phyloP scores from a whole-genome alignment of 30 jellyfish, hydroid and myxozoan genomes.

The Turritopsis dohrnii region DNA sequence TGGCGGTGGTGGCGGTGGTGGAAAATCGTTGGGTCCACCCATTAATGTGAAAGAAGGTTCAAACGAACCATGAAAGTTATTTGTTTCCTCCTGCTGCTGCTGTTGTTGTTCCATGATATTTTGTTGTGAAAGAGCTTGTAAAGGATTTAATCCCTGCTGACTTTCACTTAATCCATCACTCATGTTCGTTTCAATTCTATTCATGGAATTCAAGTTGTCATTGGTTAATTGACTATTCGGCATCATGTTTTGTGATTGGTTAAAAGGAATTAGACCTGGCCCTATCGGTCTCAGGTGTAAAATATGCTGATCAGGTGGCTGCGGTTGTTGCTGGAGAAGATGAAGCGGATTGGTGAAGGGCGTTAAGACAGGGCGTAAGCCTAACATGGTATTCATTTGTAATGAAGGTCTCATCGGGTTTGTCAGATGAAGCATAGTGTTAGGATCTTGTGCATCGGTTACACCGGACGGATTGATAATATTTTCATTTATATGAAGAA shows the following conservation, averaged over 20 bases:
- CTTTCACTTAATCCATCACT: not conserved
- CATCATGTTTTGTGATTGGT: not conserved
- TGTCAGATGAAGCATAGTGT: constrained; percentile 2
- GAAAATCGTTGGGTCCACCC: not conserved
- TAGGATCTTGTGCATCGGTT: not conserved
- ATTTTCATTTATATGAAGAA: not conserved
- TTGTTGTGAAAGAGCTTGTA: not conserved
- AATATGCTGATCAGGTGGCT: not conserved
- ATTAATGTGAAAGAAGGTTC: not conserved
- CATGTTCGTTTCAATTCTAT: not conserved
- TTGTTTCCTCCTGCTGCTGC: not conserved
- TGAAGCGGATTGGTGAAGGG: not conserved
- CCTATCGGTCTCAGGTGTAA: not conserved
- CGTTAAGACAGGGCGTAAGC: not conserved
- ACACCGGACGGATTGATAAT: not conserved
- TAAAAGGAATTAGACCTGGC: not conserved
- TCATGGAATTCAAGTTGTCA: not conserved
- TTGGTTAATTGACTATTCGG: not conserved
- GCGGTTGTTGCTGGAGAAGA: not conserved
- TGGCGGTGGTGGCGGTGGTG: constrained; percentile 18
- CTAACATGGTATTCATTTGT: not conserved
- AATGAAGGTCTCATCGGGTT: constrained; percentile 8
- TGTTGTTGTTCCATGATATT: not conserved
- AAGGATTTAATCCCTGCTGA: not conserved
- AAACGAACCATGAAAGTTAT: not conserved